A percentile compares a stretch with the other conserved stretches of the same genome.
phyloP scores from a whole-genome alignment of 2,888 invertebrate species.

The Hesperia comma region DNA sequence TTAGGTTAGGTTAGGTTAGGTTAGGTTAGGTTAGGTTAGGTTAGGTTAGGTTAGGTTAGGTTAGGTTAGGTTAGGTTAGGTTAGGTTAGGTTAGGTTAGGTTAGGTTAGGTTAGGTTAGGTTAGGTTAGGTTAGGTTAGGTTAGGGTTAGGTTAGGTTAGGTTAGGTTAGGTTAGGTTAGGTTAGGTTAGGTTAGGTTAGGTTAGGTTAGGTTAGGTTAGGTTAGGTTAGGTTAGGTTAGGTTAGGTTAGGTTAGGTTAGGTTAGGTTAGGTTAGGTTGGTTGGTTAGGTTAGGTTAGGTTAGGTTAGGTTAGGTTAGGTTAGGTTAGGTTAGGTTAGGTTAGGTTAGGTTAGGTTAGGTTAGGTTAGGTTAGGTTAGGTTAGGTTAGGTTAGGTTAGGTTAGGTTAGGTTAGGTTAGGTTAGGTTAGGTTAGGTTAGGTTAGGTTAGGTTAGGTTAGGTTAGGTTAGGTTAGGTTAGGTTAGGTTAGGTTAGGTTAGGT shows the following conservation, averaged over 20 bases:
- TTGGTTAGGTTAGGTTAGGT: conserved; percentile 14
- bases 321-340: conserved; percentile 14
- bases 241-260: conserved; percentile 15
- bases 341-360: conserved; percentile 15
- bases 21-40: conserved; percentile 1
- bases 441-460: conserved; percentile 13
- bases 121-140: conserved; percentile 1
- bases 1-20: conserved; percentile 1
- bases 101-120: conserved; percentile 1
- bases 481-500: too few species aligned
- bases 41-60: conserved; percentile 1
- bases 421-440: conserved; percentile 16
- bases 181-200: conserved; percentile 18
- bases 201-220: conserved; percentile 20
- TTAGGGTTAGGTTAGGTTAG: conserved; percentile 14
- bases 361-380: conserved; percentile 16
- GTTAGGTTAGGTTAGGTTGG: conserved; percentile 19
- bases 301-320: conserved; percentile 16
- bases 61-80: conserved; percentile 1
- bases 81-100: background rate
- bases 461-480: too few species aligned
- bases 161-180: conserved; percentile 16
- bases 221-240: conserved; percentile 14
- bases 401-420: conserved; percentile 16
- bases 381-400: conserved; percentile 17